phyloP scores from a whole-genome alignment of 2,113 vertebrate genomes.

The Chloropsis hardwickii region DNA sequence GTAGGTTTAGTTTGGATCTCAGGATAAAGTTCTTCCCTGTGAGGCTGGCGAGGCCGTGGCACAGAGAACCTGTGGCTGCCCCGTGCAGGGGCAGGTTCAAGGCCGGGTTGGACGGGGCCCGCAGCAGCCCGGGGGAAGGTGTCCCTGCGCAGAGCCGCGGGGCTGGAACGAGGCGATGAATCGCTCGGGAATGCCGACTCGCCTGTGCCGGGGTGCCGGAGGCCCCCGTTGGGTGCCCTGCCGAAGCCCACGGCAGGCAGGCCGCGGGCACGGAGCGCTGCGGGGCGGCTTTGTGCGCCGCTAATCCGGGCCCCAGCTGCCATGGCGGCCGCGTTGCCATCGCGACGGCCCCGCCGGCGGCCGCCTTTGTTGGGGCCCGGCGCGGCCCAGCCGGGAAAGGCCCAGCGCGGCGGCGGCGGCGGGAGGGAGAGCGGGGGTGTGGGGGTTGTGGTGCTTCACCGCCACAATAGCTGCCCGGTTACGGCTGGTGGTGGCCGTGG shows the following conservation, averaged over 20 bases:
- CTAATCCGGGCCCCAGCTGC: constrained; percentile 80
- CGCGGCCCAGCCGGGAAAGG: constrained; percentile 53
- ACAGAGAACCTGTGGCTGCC: neutral
- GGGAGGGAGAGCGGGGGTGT: neutral
- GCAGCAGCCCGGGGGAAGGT: neutral
- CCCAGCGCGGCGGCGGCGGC: neutral
- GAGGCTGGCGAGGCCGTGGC: neutral
- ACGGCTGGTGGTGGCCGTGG: neutral
- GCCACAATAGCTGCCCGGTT: neutral
- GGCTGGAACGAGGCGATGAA: neutral
- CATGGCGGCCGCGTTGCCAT: constrained; percentile 76
- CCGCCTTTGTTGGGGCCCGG: constrained; percentile 80
- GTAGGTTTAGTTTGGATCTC: neutral
- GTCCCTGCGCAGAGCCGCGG: neutral
- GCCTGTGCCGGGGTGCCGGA: neutral
- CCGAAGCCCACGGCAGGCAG: neutral
- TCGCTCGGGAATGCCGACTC: neutral
- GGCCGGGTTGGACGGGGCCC: neutral
- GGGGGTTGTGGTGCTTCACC: neutral
- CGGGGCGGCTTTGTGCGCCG: constrained; percentile 75
- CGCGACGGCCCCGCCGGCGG: constrained; percentile 71
- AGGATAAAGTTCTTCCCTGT: neutral
- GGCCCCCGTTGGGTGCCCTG: neutral
- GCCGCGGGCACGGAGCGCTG: neutral
- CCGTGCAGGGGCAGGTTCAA: neutral